These are phyloP conservation scores for Eptesicus fuscus DNA, from an alignment of 2,113 vertebrate species.

Conservation along the genomic window DNA sequence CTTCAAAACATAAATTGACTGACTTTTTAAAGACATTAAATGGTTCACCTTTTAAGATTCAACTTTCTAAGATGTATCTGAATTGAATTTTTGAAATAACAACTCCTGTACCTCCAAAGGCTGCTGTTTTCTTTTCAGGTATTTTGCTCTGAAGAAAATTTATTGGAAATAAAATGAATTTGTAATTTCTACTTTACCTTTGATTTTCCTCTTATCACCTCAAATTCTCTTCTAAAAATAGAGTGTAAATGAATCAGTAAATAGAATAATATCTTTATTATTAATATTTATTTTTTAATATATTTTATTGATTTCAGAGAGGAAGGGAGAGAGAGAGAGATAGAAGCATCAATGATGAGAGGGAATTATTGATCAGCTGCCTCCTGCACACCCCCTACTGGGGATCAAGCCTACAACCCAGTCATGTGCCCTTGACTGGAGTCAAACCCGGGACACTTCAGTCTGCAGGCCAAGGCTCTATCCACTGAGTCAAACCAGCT, in stretches of 20 bases:
- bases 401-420: no score
- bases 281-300: slow-evolving; percentile 19
- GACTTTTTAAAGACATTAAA: slow-evolving; percentile 38
- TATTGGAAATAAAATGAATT: background rate
- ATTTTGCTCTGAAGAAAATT: slow-evolving; percentile 4
- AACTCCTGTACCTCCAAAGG: background rate
- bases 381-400: no score
- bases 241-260: background rate
- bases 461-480: no score
- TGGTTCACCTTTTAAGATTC: slow-evolving; percentile 4
- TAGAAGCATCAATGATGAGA: no score
- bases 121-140: background rate
- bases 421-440: no score
- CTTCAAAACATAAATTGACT: slow-evolving; percentile 45
- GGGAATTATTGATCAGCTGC: no score
- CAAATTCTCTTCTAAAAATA: background rate
- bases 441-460: no score
- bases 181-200: background rate
- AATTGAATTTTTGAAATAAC: slow-evolving; percentile 33
- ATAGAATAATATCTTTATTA: background rate
- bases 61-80: slow-evolving; percentile 19
- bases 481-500: no score
- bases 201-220: background rate
- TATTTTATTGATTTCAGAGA: no score
- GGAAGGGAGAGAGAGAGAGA: no score